Evolutionary conservation across 2,888 invertebrate species (phyloP), one percentile per base, ranked within the genome.

Genomic region (Sicus ferrugineus): DNA sequence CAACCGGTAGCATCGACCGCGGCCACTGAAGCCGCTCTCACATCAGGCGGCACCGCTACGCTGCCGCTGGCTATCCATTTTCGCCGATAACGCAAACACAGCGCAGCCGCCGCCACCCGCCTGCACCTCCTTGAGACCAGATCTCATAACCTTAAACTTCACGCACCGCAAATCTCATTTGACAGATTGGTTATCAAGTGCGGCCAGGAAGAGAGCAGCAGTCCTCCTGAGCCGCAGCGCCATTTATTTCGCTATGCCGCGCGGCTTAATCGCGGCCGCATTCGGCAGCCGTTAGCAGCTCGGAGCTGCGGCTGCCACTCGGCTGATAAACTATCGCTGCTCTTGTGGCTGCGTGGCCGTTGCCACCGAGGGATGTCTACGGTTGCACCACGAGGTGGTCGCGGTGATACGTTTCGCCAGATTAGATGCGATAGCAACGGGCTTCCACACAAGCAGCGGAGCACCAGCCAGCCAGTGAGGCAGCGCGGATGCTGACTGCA

Each of bases 151-250:
- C 50, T 64, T 6, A 50, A 59, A 61, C 69, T 74, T 73, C 66
- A 73, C 72, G 73, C 73, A 72, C 67, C 61, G 70, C 73, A 73
- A 73, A 74, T 74, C 69, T 67, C 48, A 42, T 70, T 72, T 73
- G 73, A 73, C 73, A 74, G 72, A 74, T 72, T 72, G 70, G 67
- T 71, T 72, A 73, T 72, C 69, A 72, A 69, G 71, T 70, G 69
- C n/a, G n/a, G n/a, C n/a, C n/a, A n/a, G n/a, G n/a, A n/a, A n/a
- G n/a, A n/a, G n/a, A n/a, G n/a, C 67, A 61, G 52, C 56, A 71
- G 73, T n/a, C n/a, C n/a, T n/a, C 69, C 56, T 63, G 14, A 48
- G 48, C 48, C 30, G 38, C 11, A 16, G 64, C 56, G n/a, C 34
- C 59, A 31, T 59, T 61, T 38, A 61, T 34, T 34, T 73, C 69